Conservation (phyloP, 2,797 vertebrate genomes). For the Furcifer pardalis region DNA sequence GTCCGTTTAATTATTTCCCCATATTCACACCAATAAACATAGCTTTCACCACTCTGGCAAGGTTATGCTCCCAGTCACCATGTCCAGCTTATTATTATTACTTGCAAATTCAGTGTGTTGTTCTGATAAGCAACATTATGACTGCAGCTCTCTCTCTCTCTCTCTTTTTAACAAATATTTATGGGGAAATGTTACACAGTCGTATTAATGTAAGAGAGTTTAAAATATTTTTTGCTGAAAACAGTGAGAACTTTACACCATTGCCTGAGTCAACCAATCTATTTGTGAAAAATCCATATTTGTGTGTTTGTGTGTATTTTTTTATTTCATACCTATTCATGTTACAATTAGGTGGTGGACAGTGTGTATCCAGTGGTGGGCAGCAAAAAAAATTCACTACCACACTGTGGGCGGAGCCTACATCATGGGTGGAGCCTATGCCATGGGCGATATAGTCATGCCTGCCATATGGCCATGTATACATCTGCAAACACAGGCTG, state of each 20-base stretch:
- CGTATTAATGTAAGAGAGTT: not conserved
- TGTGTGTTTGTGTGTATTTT: too few relatives aligned
- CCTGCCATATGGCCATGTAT: too few relatives aligned
- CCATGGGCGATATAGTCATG: too few relatives aligned
- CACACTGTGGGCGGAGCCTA: too few relatives aligned
- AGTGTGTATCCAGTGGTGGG: not conserved
- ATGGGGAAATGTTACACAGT: not conserved
- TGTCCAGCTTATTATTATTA: not conserved
- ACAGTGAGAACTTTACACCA: not conserved
- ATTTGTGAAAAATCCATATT: not conserved
- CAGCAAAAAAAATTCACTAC: too few relatives aligned
- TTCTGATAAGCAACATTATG: not conserved
- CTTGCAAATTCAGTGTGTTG: not conserved
- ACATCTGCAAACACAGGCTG: too few relatives aligned
- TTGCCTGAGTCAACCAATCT: not conserved
- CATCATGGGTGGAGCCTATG: too few relatives aligned
- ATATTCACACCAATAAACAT: not conserved
- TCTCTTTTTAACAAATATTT: not conserved
- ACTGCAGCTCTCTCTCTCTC: too few relatives aligned
- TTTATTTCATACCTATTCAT: not conserved
- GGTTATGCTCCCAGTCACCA: not conserved
- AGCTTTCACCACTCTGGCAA: not conserved
- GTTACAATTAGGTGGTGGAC: not conserved
- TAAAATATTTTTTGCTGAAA: not conserved
- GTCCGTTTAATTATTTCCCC: conserved; percentile 1